Evolutionary conservation across 2,113 vertebrate species (phyloP).

Genomic region (Gallinago paraguaiae): DNA sequence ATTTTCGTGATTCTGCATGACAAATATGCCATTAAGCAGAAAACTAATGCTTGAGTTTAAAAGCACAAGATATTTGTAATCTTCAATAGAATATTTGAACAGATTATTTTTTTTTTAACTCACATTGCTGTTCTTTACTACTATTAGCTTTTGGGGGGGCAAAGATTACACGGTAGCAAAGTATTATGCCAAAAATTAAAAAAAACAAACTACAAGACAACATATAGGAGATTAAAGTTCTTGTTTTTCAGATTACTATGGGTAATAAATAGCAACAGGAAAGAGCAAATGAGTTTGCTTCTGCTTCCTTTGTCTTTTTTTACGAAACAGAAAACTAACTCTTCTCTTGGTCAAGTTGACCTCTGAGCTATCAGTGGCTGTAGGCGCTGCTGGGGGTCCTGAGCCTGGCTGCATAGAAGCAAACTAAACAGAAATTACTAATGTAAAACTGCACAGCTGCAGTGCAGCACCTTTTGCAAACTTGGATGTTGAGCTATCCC

Average conservation of each 20-base stretch:
- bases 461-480: not conserved
- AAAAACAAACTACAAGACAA: rapidly evolving
- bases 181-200: no score
- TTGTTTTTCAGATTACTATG: not conserved
- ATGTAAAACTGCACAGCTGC: not conserved
- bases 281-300: not conserved
- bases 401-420: not conserved
- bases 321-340: not conserved
- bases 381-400: rapidly evolving
- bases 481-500: not conserved
- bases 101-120: no score
- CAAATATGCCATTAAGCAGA: not conserved
- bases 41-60: not conserved
- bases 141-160: rapidly evolving
- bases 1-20: not conserved
- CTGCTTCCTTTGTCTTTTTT: not conserved
- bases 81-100: not conserved
- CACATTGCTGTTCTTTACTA: not conserved
- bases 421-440: not conserved
- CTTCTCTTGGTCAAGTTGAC: not conserved
- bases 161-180: not conserved
- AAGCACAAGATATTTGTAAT: not conserved
- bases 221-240: not conserved
- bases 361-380: not conserved
- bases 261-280: not conserved